Evolutionary conservation across 2,888 invertebrate species (phyloP).

Genomic region (Pegoplata infirma): DNA sequence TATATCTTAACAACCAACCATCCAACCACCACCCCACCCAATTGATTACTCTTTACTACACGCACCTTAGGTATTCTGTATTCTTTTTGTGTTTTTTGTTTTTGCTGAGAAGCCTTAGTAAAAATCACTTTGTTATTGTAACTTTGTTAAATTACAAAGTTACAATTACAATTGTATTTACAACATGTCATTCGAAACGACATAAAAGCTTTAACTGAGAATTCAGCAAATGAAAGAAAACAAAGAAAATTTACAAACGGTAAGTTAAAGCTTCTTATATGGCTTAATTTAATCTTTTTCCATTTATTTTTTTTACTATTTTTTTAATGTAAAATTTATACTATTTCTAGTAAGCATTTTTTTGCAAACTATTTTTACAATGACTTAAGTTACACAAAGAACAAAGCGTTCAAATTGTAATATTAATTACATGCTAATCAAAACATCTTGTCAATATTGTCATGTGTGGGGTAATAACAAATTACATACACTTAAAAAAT

Average conservation of each 20-base stretch:
- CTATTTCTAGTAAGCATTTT: slow-evolving; percentile 24
- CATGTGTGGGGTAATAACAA: slow-evolving; percentile 5
- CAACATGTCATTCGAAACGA: slow-evolving; percentile 53
- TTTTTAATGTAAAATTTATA: too few species aligned
- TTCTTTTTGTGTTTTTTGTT: too few species aligned
- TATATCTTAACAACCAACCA: background rate
- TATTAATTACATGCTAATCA: background rate
- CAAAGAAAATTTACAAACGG: slow-evolving; percentile 43
- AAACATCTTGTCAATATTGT: slow-evolving; percentile 20
- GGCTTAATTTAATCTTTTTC: slow-evolving; percentile 52
- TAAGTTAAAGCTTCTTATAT: slow-evolving; percentile 55
- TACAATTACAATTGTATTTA: slow-evolving; percentile 60
- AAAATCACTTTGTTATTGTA: slow-evolving; percentile 43
- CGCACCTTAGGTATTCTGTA: slow-evolving; percentile 48
- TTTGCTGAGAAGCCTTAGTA: slow-evolving; percentile 50
- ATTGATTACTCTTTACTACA: slow-evolving; percentile 15
- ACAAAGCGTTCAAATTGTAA: slow-evolving; percentile 38
- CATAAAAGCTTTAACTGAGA: slow-evolving; percentile 46
- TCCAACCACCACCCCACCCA: slow-evolving; percentile 35
- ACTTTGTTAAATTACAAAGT: slow-evolving; percentile 51
- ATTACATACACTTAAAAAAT: too few species aligned
- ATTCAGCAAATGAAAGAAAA: slow-evolving; percentile 20
- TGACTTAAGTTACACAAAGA: slow-evolving; percentile 45
- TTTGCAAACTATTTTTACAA: slow-evolving; percentile 22
- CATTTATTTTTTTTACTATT: slow-evolving; percentile 11